Conservation (phyloP, 2,888 invertebrate genomes). For the Chrysomela aeneicollis region DNA sequence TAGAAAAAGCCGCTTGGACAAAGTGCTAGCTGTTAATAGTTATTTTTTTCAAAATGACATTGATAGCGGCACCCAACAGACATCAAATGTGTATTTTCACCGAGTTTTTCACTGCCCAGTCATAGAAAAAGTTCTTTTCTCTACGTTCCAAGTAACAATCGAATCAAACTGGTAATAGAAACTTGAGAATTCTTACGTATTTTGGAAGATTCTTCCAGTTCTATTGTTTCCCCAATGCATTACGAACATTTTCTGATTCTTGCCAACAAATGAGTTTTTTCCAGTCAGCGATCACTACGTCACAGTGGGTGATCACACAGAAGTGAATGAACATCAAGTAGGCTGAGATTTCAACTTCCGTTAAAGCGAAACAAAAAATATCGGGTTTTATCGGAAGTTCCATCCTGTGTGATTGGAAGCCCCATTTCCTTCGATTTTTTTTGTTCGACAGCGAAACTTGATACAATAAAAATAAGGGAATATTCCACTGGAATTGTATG, state of each 20-base stretch:
- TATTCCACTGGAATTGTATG: no score
- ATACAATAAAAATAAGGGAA: neutral
- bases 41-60: no score
- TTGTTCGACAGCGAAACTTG: slow-evolving; percentile 8
- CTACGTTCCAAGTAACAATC: no score
- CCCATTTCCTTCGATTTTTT: slow-evolving; percentile 14
- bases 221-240: slow-evolving; percentile 16
- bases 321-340: slow-evolving; percentile 40
- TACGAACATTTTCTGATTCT: neutral
- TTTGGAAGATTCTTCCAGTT: neutral
- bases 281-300: slow-evolving; percentile 24
- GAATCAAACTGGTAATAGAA: no score
- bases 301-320: slow-evolving; percentile 34
- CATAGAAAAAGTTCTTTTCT: no score
- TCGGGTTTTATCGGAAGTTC: slow-evolving; percentile 16
- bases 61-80: no score
- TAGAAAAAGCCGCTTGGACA: no score
- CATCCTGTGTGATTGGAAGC: slow-evolving; percentile 18
- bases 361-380: slow-evolving; percentile 18
- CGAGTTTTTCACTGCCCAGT: no score
- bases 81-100: no score
- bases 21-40: no score
- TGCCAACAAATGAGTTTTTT: neutral
- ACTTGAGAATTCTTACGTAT: no score
- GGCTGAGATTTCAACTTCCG: slow-evolving; percentile 41